These are phyloP conservation scores for Macroramphosus scolopax DNA, from an alignment of 2,797 vertebrate species.

Conservation along the genomic window DNA sequence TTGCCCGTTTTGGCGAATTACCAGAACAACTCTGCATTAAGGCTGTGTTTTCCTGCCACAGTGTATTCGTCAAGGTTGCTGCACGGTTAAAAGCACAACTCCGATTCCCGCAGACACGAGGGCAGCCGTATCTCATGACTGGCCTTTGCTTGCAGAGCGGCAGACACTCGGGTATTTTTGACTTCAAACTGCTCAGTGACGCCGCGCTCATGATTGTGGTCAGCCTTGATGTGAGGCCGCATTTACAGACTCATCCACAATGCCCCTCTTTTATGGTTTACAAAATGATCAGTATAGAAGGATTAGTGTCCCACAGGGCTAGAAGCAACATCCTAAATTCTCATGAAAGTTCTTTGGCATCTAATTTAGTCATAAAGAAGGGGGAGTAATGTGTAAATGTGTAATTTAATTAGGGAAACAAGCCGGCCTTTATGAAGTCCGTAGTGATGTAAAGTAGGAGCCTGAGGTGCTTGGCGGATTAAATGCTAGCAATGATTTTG, in stretches of 20 bases:
- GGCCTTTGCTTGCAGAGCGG: slow-evolving; percentile 40
- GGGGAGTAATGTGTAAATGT: too few relatives aligned
- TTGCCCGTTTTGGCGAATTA: too few relatives aligned
- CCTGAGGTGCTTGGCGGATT: slow-evolving; percentile 26
- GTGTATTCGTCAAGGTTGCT: slow-evolving; percentile 16
- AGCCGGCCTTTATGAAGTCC: slow-evolving; percentile 30
- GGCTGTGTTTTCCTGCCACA: slow-evolving; percentile 3
- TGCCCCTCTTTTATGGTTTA: slow-evolving; percentile 27
- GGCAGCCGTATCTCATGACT: slow-evolving; percentile 53
- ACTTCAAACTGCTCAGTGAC: slow-evolving; percentile 35
- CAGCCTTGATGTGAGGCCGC: slow-evolving; percentile 11
- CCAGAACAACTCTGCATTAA: too few relatives aligned
- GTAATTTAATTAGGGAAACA: slow-evolving; percentile 46
- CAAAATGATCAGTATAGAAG: slow-evolving; percentile 7
- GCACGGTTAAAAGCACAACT: slow-evolving; percentile 8
- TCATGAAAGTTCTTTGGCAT: slow-evolving; percentile 27
- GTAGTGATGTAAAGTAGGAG: slow-evolving; percentile 18
- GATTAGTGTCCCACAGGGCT: slow-evolving; percentile 9
- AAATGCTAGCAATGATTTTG: slow-evolving; percentile 2
- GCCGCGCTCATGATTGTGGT: slow-evolving; percentile 31
- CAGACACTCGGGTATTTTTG: slow-evolving; percentile 45
- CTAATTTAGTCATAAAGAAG: slow-evolving; percentile 26
- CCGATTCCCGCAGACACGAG: slow-evolving; percentile 28
- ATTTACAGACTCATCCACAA: slow-evolving; percentile 41
- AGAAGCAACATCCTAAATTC: slow-evolving; percentile 28